phyloP scores from a whole-genome alignment of 2,113 vertebrate species.

The Sebastes schlegelii region DNA sequence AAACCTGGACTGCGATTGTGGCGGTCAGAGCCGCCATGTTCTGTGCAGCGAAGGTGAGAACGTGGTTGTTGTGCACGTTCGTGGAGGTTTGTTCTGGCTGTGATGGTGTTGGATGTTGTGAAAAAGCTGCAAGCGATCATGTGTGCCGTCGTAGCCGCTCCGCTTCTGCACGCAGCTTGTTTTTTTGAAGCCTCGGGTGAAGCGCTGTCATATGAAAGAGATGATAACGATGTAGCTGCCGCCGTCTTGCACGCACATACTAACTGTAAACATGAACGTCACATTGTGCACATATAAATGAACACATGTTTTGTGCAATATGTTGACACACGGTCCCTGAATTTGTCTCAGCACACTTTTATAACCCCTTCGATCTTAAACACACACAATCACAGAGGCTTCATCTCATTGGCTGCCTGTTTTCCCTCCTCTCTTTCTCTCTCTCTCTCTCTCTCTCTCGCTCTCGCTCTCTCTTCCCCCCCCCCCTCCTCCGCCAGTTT shows the following conservation, averaged over 20 bases:
- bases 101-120: constrained; percentile 23
- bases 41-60: constrained; percentile 72
- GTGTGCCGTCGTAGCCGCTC: neutral
- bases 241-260: neutral
- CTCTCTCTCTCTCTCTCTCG: constrained; percentile 4
- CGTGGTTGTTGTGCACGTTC: neutral
- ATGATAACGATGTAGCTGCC: neutral
- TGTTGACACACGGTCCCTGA: neutral
- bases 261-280: neutral
- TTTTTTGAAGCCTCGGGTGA: constrained; percentile 25
- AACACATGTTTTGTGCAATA: neutral
- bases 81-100: constrained; percentile 1
- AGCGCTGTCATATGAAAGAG: neutral
- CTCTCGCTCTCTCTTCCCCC: neutral
- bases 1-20: constrained; percentile 21
- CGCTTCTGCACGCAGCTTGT: neutral
- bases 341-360: neutral
- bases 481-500: constrained; percentile 2
- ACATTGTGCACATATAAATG: neutral
- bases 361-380: neutral
- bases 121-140: constrained; percentile 21
- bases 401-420: constrained; percentile 55
- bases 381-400: constrained; percentile 17
- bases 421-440: neutral
- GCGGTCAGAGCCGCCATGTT: constrained; percentile 64